These are phyloP conservation scores for Ypsolopha scabrella DNA, from an alignment of 2,888 invertebrate species.

Conservation along the genomic window DNA sequence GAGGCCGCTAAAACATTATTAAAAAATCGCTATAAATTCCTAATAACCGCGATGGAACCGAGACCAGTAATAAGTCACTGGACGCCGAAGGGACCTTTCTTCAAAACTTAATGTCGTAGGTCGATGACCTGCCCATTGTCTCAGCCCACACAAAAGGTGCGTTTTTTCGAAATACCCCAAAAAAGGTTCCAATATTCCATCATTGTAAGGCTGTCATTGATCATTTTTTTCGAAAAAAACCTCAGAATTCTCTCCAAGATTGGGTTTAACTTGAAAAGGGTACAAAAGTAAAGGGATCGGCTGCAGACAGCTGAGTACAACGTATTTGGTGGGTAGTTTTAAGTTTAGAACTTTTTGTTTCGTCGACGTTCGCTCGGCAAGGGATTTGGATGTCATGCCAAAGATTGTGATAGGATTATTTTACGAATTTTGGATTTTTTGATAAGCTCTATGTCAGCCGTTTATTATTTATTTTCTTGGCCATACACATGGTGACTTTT, in stretches of 20 bases:
- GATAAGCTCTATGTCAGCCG: no score
- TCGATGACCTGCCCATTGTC: slow-evolving; percentile 34
- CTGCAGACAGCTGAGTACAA: slow-evolving; percentile 2
- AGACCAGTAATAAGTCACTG: background rate
- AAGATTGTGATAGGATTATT: background rate
- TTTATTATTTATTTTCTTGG: no score
- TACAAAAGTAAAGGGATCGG: slow-evolving; percentile 6
- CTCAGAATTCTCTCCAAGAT: slow-evolving; percentile 43
- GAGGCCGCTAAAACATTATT: slow-evolving; percentile 8
- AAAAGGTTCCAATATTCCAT: slow-evolving; percentile 45
- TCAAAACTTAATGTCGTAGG: background rate
- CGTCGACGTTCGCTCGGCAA: no score
- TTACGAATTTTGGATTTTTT: no score
- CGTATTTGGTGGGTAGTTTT: background rate
- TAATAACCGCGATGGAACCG: slow-evolving; percentile 8
- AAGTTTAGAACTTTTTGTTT: background rate
- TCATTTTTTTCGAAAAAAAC: slow-evolving; percentile 59
- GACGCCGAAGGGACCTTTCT: background rate
- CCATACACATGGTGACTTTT: no score
- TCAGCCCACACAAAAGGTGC: slow-evolving; percentile 31
- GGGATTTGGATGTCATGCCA: slow-evolving; percentile 8
- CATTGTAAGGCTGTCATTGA: slow-evolving; percentile 62
- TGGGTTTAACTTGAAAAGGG: slow-evolving; percentile 43
- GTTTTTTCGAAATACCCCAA: slow-evolving; percentile 7
- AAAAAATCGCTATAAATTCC: slow-evolving; percentile 19